Evolutionary conservation across 2,113 vertebrate species (phyloP), one percentile per base, ranked within the genome.

Genomic region (Aspiorhynchus laticeps): DNA sequence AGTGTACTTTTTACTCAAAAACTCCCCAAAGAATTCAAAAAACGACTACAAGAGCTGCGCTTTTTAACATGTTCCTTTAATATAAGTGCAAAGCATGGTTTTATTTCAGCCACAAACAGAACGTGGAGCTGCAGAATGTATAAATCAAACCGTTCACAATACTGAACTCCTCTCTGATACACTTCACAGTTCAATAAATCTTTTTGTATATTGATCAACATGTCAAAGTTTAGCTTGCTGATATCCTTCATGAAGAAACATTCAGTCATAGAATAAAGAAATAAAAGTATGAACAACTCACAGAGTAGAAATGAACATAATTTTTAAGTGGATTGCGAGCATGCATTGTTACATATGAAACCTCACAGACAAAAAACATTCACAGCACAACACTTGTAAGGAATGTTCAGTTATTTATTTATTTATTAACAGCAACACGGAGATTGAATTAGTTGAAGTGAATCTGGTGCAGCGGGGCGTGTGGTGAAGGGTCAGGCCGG

Each of bases 401-500:
- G 7, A 61, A 80, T 41, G 21, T 17, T 26, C 24, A 63, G 15
- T 56, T 69, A 19, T 67, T 17, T 31, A 14, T 65, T 61, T 11
- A n/a, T 61, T 46, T 12, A 46, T 46, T 36, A 69, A 21, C 1
- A 38, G 46, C 51, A 38, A 56, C n/a, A 24, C 12, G 77, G 19
- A 61, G 69, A 61, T n/a, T 73, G 33, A 41, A 38, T 73, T 38
- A 19, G 17, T 21, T 51, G 21, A 80, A 26, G 5, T 76, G 31
- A 84, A 71, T 90, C 36, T 36, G 17, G 43, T 36, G 48, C 24
- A 78, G 56, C 24, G 41, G 36, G 71, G 85, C 73, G 88, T 89
- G 80, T 77, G 80, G 59, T 85, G 84, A 93, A 90, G 89, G 63
- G 71, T 56, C 88, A 88, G 48, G 1, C 26, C 4, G 28, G 76